phyloP scores from a whole-genome alignment of 2,797 vertebrate genomes.

The Centroberyx gerrardi region DNA sequence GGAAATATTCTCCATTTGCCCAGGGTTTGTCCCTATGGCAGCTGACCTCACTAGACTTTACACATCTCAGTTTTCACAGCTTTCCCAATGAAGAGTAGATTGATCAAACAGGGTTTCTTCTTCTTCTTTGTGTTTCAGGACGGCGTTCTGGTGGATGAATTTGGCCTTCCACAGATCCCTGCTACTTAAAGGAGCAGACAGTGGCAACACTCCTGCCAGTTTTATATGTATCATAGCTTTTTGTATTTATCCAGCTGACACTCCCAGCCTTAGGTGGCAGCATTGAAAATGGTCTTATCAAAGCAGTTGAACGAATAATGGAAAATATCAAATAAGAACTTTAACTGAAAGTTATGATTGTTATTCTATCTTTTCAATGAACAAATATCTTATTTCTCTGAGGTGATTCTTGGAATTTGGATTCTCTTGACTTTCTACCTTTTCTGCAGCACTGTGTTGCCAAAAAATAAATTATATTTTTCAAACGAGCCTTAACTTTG shows the following conservation, averaged over 20 bases:
- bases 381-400: conserved; percentile 64
- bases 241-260: conserved; percentile 82
- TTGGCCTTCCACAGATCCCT: conserved; percentile 97
- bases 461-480: conserved; percentile 87
- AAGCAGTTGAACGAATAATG: conserved; percentile 38
- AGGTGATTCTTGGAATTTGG: conserved; percentile 70
- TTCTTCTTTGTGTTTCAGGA: conserved; percentile 85
- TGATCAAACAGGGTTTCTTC: not conserved
- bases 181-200: conserved; percentile 87
- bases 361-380: conserved; percentile 46
- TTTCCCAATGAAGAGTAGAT: not conserved
- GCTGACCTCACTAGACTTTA: too few relatives aligned
- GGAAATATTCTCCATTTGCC: not conserved
- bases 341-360: conserved; percentile 36
- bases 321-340: conserved; percentile 39
- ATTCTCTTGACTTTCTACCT: conserved; percentile 83
- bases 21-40: too few relatives aligned
- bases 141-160: conserved; percentile 97
- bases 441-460: conserved; percentile 68
- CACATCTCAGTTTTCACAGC: too few relatives aligned
- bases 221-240: conserved; percentile 81
- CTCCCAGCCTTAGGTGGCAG: conserved; percentile 53
- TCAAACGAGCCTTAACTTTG: conserved; percentile 52
- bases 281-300: conserved; percentile 36
- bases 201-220: conserved; percentile 60